Evolutionary conservation across 1,140 invertebrate genomes (phyloP).

Genomic region (Sarcophaga bullata): DNA sequence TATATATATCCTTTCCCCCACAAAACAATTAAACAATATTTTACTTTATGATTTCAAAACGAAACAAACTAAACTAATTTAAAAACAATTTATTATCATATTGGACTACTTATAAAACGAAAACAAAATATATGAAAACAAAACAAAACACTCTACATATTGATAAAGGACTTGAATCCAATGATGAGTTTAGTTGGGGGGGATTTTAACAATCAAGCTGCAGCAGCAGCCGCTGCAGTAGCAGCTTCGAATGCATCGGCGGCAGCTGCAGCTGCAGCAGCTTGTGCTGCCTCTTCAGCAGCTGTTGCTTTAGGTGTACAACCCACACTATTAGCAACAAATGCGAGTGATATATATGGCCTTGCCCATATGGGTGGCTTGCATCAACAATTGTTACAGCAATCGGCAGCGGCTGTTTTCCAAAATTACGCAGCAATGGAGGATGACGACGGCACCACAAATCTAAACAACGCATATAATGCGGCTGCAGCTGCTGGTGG

Average conservation of each 20-base stretch:
- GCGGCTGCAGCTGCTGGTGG: conserved; percentile 43
- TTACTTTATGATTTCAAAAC: conserved; percentile 31
- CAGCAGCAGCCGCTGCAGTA: conserved; percentile 40
- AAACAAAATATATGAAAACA: not conserved
- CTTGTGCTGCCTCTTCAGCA: conserved; percentile 44
- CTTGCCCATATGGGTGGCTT: conserved; percentile 60
- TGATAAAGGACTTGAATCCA: conserved; percentile 62
- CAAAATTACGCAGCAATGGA: conserved; percentile 60
- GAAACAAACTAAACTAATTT: conserved; percentile 8
- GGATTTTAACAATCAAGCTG: conserved; percentile 60
- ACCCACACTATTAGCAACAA: conserved; percentile 57
- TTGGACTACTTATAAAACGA: conserved; percentile 35
- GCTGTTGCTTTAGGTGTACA: conserved; percentile 57
- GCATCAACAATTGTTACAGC: conserved; percentile 61
- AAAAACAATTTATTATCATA: conserved; percentile 27
- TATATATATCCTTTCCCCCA: conserved; percentile 32
- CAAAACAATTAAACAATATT: conserved; percentile 37
- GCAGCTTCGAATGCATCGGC: conserved; percentile 44
- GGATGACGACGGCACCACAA: conserved; percentile 48
- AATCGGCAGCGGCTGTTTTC: conserved; percentile 57
- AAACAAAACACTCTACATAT: conserved; percentile 19
- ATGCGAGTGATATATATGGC: conserved; percentile 60
- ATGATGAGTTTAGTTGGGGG: conserved; percentile 66
- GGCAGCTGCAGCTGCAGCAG: conserved; percentile 44
- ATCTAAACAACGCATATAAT: conserved; percentile 32